A percentile compares a stretch with the other conserved stretches of the same genome.
These are phyloP conservation scores for Lingula anatina DNA, from an alignment of 2,888 invertebrate species.

Conservation along the genomic window DNA sequence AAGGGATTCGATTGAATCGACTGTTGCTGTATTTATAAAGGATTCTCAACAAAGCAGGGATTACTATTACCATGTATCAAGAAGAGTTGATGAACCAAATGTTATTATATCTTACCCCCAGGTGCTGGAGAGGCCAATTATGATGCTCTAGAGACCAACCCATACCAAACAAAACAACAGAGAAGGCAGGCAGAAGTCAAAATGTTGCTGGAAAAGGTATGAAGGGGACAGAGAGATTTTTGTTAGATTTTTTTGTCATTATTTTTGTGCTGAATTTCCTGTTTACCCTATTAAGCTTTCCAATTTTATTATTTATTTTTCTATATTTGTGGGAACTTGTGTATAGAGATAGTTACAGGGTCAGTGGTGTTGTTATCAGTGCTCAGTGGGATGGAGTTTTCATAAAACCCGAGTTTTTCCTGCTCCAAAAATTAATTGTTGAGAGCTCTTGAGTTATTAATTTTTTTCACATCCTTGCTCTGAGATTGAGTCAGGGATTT, in stretches of 20 bases:
- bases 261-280: not conserved
- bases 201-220: constrained; percentile 82
- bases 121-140: constrained; percentile 92
- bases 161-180: constrained; percentile 87
- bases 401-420: too few species aligned
- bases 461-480: not conserved
- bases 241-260: too few species aligned
- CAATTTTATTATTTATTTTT: too few species aligned
- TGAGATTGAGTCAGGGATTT: not conserved
- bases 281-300: too few species aligned
- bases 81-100: not conserved
- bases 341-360: too few species aligned
- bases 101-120: constrained; percentile 33
- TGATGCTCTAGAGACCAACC: constrained; percentile 93
- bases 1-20: too few species aligned
- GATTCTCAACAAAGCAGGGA: too few species aligned
- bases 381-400: too few species aligned
- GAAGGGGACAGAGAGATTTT: not conserved
- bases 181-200: constrained; percentile 92
- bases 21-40: too few species aligned
- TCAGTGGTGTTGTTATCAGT: too few species aligned
- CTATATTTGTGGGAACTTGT: too few species aligned
- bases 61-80: not conserved
- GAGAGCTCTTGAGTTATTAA: not conserved
- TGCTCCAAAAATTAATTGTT: not conserved